Conservation (phyloP, 2,113 vertebrate genomes). For the Zosterops pallidus region DNA sequence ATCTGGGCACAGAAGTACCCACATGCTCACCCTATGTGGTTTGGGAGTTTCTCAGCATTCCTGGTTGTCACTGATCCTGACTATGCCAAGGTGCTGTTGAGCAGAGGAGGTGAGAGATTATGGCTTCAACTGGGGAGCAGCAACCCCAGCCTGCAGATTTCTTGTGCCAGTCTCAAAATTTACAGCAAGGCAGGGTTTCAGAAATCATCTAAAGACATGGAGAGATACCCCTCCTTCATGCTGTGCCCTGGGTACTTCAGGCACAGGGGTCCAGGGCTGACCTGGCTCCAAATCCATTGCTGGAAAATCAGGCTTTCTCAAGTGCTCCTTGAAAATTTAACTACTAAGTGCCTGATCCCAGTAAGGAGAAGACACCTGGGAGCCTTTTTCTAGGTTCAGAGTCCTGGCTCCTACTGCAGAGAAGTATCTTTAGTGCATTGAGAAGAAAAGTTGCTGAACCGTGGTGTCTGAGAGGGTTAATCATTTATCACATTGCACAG, state of each 20-base stretch:
- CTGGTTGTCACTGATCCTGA: slow-evolving; percentile 77
- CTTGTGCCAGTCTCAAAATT: neutral
- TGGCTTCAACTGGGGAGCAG: neutral
- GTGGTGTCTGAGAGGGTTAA: neutral
- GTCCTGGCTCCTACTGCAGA: neutral
- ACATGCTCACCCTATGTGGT: slow-evolving; percentile 71
- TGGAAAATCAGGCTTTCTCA: neutral
- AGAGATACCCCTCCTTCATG: neutral
- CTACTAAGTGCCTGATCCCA: neutral
- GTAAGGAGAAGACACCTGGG: neutral
- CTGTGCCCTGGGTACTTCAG: neutral
- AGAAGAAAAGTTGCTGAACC: neutral
- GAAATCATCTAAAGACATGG: neutral
- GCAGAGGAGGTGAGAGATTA: slow-evolving; percentile 76
- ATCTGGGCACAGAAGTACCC: slow-evolving; percentile 68
- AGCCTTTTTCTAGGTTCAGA: neutral
- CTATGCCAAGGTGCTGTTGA: slow-evolving; percentile 78
- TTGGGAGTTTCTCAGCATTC: slow-evolving; percentile 71
- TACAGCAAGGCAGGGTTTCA: neutral
- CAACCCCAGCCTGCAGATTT: neutral
- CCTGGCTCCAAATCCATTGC: neutral
- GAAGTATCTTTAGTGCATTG: accelerated
- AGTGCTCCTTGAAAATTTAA: neutral
- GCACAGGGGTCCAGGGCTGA: neutral
- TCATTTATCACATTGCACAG: neutral